These are phyloP conservation scores for Molossus alvarezi DNA, from an alignment of 2,797 vertebrate species.

Conservation along the genomic window DNA sequence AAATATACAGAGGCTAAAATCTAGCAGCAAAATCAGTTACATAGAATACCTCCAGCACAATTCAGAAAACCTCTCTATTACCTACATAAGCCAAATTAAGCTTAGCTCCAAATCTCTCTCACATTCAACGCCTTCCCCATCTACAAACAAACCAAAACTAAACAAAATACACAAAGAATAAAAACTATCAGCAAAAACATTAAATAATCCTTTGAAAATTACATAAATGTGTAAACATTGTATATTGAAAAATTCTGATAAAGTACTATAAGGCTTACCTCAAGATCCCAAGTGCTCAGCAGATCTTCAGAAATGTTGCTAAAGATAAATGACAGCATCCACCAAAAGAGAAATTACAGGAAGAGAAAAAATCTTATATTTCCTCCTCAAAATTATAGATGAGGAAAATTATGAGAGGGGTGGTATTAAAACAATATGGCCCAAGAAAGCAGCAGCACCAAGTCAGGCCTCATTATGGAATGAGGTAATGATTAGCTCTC, in stretches of 20 bases:
- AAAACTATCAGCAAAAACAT: slow-evolving; percentile 20
- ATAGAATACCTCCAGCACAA: slow-evolving; percentile 31
- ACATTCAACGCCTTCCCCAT: slow-evolving; percentile 23
- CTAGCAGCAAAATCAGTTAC: slow-evolving; percentile 52
- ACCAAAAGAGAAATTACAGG: slow-evolving; percentile 50
- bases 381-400: slow-evolving; percentile 57
- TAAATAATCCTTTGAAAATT: slow-evolving; percentile 61
- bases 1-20: slow-evolving; percentile 56
- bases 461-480: slow-evolving; percentile 58
- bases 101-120: slow-evolving; percentile 57
- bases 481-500: slow-evolving; percentile 65
- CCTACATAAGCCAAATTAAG: slow-evolving; percentile 50
- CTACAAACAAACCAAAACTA: slow-evolving; percentile 63
- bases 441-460: slow-evolving; percentile 53
- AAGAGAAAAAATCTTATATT: slow-evolving; percentile 53
- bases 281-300: slow-evolving; percentile 23
- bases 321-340: slow-evolving; percentile 54
- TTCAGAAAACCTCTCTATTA: slow-evolving; percentile 60
- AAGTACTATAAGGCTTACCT: slow-evolving; percentile 50
- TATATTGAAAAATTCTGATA: slow-evolving; percentile 63
- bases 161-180: slow-evolving; percentile 40
- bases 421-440: slow-evolving; percentile 34
- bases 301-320: slow-evolving; percentile 67
- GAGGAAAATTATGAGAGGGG: neutral
- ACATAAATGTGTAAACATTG: slow-evolving; percentile 28